These are phyloP conservation scores for Zeugodacus cucurbitae DNA, from an alignment of 1,140 invertebrate species.

Conservation along the genomic window DNA sequence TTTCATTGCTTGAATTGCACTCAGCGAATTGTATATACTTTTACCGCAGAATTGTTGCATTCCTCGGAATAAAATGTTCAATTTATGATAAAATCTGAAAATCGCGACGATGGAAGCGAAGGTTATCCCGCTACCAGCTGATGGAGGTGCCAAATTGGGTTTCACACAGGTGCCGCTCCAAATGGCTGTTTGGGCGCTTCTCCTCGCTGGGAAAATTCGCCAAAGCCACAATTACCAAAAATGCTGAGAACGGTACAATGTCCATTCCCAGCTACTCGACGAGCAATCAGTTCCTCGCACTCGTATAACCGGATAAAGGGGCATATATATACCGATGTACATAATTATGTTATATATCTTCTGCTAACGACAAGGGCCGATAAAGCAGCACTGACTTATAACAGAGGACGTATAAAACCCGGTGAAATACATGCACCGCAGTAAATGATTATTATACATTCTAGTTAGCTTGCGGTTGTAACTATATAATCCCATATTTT, in stretches of 20 bases:
- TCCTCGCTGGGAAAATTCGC: background rate
- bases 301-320: too few species aligned
- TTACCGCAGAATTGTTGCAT: conserved; percentile 10
- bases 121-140: too few species aligned
- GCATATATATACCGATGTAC: too few species aligned
- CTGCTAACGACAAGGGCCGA: background rate
- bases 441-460: too few species aligned
- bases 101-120: background rate
- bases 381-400: background rate
- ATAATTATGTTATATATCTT: too few species aligned
- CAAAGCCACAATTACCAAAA: background rate
- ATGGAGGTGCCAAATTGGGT: background rate
- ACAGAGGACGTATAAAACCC: too few species aligned
- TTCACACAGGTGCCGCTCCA: background rate
- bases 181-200: background rate
- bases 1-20: too few species aligned
- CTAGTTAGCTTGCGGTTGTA: too few species aligned
- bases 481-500: too few species aligned
- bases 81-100: conserved; percentile 21
- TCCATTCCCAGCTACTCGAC: background rate
- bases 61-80: conserved; percentile 1
- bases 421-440: too few species aligned
- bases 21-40: background rate
- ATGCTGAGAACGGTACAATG: background rate
- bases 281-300: background rate